phyloP scores from a whole-genome alignment of 2,113 vertebrate species.

The Heterocephalus glaber region DNA sequence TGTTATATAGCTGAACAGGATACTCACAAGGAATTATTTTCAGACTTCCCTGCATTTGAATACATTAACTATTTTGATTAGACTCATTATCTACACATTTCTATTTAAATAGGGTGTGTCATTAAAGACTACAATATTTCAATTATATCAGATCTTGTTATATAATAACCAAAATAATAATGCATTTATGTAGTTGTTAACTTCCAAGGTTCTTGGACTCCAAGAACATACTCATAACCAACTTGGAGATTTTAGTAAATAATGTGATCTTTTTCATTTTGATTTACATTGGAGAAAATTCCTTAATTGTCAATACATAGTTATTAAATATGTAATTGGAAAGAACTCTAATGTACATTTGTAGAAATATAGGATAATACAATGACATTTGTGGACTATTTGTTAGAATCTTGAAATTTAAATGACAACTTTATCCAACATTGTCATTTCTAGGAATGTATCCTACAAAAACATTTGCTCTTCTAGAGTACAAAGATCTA shows the following conservation, averaged over 20 bases:
- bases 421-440: not conserved
- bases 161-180: constrained; percentile 51
- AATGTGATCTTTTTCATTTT: constrained; percentile 6
- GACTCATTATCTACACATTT: constrained; percentile 73
- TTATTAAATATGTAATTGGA: constrained; percentile 34
- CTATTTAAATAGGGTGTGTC: constrained; percentile 58
- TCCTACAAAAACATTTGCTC: not conserved
- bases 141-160: constrained; percentile 65
- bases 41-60: constrained; percentile 72
- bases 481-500: not conserved
- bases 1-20: constrained; percentile 8
- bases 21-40: constrained; percentile 26
- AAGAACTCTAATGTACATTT: not conserved
- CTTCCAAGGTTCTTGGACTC: not conserved
- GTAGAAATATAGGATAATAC: not conserved
- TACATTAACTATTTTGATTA: constrained; percentile 79
- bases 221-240: not conserved
- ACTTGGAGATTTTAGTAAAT: not conserved
- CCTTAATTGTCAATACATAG: not conserved
- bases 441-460: not conserved
- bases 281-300: not conserved
- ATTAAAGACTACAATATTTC: constrained; percentile 69
- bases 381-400: not conserved
- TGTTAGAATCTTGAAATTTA: constrained; percentile 23
- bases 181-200: not conserved